phyloP scores from a whole-genome alignment of 2,113 vertebrate species.

The Chelonoidis abingdonii region DNA sequence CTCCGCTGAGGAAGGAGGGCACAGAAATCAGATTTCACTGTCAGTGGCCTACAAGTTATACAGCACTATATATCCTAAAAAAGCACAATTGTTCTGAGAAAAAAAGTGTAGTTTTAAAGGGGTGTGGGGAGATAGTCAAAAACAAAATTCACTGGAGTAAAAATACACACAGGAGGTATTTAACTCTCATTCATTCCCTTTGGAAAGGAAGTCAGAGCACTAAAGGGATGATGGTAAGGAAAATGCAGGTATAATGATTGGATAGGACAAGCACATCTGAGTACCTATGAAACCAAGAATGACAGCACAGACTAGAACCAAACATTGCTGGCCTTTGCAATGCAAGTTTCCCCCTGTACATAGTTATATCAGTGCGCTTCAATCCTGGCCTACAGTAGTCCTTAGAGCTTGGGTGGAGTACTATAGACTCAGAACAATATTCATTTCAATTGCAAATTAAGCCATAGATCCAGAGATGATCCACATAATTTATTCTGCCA shows the following conservation, averaged over 20 bases:
- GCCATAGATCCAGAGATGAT: neutral
- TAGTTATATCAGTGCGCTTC: accelerated
- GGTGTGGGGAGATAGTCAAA: neutral
- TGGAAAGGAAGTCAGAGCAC: neutral
- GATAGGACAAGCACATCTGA: neutral
- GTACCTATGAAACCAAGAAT: neutral
- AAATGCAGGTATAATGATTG: neutral
- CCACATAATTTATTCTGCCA: neutral
- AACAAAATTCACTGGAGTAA: accelerated
- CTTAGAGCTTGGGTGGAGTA: neutral
- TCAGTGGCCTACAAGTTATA: neutral
- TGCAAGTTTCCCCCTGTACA: neutral
- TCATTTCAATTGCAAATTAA: neutral
- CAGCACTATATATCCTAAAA: neutral
- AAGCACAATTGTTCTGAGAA: neutral
- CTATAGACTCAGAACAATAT: neutral
- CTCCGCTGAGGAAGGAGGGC: slow-evolving; percentile 80
- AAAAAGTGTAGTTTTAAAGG: accelerated
- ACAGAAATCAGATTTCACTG: neutral
- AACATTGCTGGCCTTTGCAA: neutral
- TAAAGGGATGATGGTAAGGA: neutral
- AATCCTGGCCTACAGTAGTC: neutral
- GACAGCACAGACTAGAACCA: neutral
- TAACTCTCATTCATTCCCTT: neutral
- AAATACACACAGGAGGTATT: neutral